Evolutionary conservation across 92 coral and sea anemone genomes (phyloP), one percentile per base, ranked within the genome.

Genomic region (Parazoanthus darwini): DNA sequence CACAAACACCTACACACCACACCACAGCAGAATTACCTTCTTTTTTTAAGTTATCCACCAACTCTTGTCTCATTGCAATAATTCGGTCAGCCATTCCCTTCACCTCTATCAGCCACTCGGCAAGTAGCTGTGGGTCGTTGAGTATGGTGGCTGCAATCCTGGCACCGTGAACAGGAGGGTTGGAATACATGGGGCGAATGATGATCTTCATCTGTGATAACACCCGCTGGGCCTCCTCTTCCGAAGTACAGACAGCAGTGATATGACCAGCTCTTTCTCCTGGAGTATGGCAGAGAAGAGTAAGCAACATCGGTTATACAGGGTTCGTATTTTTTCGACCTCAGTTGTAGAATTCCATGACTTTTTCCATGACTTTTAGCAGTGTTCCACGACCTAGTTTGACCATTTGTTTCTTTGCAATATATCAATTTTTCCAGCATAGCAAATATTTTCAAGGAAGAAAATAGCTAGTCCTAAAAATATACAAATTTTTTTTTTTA

Each of bases 21-120:
- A 15, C 6, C 7, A 10, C 14, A 15, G 3, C 54, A 83, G 39
- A 22, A 37, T 75, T 93, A 96, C 99, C 99, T 93, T 92, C 93
- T 86, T 90, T 94, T 86, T 94, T 91, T 44, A 97, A 89, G 88
- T 95, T 94, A 18, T 93, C 97, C 13, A 91, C 91, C 46, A 97
- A 92, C 88, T 93, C 94, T 86, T 91, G 91, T 65, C 98, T 93
- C 98, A 97, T 97, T 37, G 97, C 82, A 86, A 97, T 97, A 80
- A 95, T 97, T 84, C 99, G 92, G 79, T 97, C 99, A 1, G 99
- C 98, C 99, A 97, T 95, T 43, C 97, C 98, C 74, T 97, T 97
- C 14, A 97, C 95, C 89, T 97, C 99, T 2, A 77, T 91, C 50
- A 95, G 93, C 99, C 99, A 97, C 89, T 97, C 97, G 5, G 92